Conservation (phyloP, 2,113 vertebrate species). For the Ia io region DNA sequence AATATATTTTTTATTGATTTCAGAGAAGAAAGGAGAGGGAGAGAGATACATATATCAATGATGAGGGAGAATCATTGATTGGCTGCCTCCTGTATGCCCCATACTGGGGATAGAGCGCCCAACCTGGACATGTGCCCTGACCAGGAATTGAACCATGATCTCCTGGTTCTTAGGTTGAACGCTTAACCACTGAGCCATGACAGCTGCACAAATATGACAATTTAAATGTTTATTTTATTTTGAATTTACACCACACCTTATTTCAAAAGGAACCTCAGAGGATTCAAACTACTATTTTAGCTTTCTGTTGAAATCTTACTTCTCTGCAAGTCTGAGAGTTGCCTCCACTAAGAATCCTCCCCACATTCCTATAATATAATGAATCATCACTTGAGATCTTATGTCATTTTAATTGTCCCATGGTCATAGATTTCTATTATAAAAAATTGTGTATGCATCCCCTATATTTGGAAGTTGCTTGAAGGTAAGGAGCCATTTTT, state of each 20-base stretch:
- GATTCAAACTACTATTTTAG: not conserved
- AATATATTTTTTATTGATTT: no score
- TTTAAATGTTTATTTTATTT: not conserved
- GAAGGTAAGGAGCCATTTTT: not conserved
- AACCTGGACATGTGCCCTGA: no score
- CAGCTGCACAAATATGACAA: not conserved
- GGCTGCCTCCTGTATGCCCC: no score
- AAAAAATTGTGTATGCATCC: not conserved
- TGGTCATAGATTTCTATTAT: not conserved
- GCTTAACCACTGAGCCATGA: no score
- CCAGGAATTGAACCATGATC: no score
- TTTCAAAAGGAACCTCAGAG: slow-evolving; percentile 1
- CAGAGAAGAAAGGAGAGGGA: no score
- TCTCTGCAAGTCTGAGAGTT: slow-evolving; percentile 12
- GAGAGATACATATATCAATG: no score
- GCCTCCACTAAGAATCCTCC: not conserved
- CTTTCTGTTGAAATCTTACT: slow-evolving; percentile 5
- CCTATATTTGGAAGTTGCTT: not conserved
- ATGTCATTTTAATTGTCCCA: not conserved
- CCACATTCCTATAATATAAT: not conserved
- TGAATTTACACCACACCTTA: not conserved
- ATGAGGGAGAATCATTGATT: no score
- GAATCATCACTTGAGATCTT: not conserved
- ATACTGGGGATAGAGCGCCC: no score
- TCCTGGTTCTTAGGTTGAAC: no score